Evolutionary conservation across 2,888 invertebrate genomes (phyloP).

Genomic region (Cartodere bifasciata): DNA sequence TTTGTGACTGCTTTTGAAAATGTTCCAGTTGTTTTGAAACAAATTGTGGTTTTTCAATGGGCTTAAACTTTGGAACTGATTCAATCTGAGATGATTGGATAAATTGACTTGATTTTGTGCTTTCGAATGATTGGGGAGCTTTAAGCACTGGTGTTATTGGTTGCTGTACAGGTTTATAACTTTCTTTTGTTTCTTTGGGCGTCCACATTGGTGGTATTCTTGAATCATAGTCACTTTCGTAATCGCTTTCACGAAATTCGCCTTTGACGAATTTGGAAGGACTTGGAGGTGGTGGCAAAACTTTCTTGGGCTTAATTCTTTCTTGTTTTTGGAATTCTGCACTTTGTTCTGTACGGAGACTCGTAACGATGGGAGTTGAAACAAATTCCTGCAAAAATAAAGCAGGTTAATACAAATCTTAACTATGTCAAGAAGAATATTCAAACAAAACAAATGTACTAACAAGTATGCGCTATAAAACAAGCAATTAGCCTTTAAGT

Average conservation of each 20-base stretch:
- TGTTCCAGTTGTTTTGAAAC: constrained; percentile 28
- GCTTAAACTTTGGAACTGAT: constrained; percentile 44
- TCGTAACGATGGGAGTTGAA: constrained; percentile 39
- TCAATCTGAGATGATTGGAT: constrained; percentile 37
- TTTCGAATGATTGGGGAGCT: constrained; percentile 34
- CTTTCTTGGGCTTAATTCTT: constrained; percentile 27
- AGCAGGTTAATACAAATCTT: constrained; percentile 4
- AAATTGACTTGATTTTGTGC: constrained; percentile 43
- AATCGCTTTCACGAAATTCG: constrained; percentile 55
- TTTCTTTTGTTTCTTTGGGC: constrained; percentile 40
- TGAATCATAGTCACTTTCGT: constrained; percentile 58
- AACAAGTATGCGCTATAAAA: too few species aligned
- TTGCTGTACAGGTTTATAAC: constrained; percentile 47
- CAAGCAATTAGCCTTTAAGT: too few species aligned
- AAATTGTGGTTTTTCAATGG: constrained; percentile 37
- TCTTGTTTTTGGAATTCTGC: constrained; percentile 33
- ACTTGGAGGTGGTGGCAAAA: constrained; percentile 41
- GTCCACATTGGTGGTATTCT: constrained; percentile 50
- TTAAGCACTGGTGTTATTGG: constrained; percentile 40
- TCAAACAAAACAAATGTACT: not conserved
- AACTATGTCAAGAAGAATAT: too few species aligned
- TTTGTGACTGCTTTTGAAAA: constrained; percentile 30
- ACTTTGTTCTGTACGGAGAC: constrained; percentile 31
- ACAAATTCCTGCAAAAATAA: constrained; percentile 40
- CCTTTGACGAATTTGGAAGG: constrained; percentile 54